Evolutionary conservation across 2,888 invertebrate genomes (phyloP).

Genomic region (Drepanosiphum platanoidis): DNA sequence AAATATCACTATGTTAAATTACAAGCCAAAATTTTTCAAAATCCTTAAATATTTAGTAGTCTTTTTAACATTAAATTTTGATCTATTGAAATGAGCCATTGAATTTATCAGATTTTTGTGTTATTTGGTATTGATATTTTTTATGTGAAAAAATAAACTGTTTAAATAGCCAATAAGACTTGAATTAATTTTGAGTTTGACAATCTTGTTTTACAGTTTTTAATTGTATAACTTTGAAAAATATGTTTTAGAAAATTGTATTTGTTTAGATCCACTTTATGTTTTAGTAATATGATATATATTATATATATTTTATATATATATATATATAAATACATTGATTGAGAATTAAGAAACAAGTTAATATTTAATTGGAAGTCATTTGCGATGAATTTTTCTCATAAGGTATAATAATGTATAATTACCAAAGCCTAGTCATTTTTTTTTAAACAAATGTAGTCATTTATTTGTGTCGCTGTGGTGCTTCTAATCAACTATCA

Average conservation of each 20-base stretch:
- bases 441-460: conserved; percentile 2
- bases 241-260: neutral
- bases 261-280: neutral
- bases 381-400: conserved; percentile 11
- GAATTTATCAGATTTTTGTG: neutral
- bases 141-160: neutral
- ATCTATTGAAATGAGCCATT: too few species aligned
- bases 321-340: too few species aligned
- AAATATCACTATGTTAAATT: neutral
- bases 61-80: neutral
- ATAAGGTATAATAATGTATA: conserved; percentile 17
- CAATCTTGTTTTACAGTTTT: conserved; percentile 15
- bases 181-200: conserved; percentile 26
- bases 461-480: conserved; percentile 30
- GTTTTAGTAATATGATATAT: conserved; percentile 6
- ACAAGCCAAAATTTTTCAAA: neutral
- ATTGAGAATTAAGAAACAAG: neutral
- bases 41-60: neutral
- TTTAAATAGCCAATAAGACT: conserved; percentile 27
- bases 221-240: neutral
- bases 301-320: neutral
- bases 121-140: neutral
- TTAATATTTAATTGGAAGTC: neutral
- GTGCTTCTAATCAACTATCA: conserved; percentile 18
- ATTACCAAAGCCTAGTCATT: conserved; percentile 60